Evolutionary conservation across 2,797 vertebrate species (phyloP).

Genomic region (Borostomias antarcticus): DNA sequence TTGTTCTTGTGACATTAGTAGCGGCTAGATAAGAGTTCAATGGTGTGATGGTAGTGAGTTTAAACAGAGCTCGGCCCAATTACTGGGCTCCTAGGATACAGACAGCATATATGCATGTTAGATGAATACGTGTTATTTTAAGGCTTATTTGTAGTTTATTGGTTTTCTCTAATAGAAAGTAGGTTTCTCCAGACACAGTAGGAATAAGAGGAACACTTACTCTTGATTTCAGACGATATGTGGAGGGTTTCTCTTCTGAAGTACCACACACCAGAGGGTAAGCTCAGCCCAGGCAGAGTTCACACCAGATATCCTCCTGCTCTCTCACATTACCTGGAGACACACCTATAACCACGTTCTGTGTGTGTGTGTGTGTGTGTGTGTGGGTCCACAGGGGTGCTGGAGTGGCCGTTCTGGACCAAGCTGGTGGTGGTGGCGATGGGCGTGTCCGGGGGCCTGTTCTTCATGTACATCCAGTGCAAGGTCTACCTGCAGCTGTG

Average conservation of each 20-base stretch:
- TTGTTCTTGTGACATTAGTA: too few species aligned
- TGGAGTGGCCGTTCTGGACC: slow-evolving; percentile 99
- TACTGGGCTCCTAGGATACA: too few species aligned
- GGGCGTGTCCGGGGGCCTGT: slow-evolving; percentile 88
- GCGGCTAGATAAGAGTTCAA: too few species aligned
- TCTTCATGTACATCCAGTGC: slow-evolving; percentile 98
- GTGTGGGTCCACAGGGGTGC: slow-evolving; percentile 76
- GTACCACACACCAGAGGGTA: slow-evolving; percentile 63
- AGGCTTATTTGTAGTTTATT: not conserved
- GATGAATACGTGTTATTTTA: too few species aligned
- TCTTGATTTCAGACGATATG: slow-evolving; percentile 74
- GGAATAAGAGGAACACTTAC: slow-evolving; percentile 49
- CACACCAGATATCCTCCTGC: slow-evolving; percentile 33
- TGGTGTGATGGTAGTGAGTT: too few species aligned
- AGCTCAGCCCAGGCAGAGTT: slow-evolving; percentile 47
- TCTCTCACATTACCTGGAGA: slow-evolving; percentile 10
- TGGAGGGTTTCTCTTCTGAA: slow-evolving; percentile 68
- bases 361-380: not conserved
- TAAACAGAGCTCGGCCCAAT: too few species aligned
- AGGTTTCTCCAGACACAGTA: slow-evolving; percentile 14
- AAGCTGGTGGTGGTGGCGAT: slow-evolving; percentile 94
- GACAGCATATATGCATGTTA: too few species aligned
- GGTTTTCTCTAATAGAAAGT: not conserved
- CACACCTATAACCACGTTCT: slow-evolving; percentile 1
- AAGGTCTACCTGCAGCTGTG: slow-evolving; percentile 96